Evolutionary conservation across 2,797 vertebrate genomes (phyloP), one percentile per base, ranked within the genome.

Genomic region (Galagoides demidoff): DNA sequence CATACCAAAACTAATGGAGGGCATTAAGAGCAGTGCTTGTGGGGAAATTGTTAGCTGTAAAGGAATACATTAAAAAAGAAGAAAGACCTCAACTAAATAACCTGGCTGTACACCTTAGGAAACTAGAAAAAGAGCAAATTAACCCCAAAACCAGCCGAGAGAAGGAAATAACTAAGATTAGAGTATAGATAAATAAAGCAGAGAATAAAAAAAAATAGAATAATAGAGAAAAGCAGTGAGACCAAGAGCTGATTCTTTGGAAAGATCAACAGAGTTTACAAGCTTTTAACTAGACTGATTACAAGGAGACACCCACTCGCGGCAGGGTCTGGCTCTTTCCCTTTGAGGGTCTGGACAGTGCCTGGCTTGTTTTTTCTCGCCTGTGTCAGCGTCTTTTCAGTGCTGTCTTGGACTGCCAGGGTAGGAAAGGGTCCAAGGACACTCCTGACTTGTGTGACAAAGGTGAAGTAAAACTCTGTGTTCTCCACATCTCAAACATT

Each of bases 1-100:
- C 39, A 19, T 1, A 25, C 11, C 5, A 31, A 34, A 89, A 14
- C 0, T 2, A 2, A 6, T 0, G 1, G 19, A 37, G 43, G 17
- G 43, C 11, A 27, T 22, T 19, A 23, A 34, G n/a, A 20, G 19
- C 52, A 76, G 23, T n/a, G 12, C n/a, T 64, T 39, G 19, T 10
- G 37, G 71, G n/a, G 70, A 39, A 49, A 27, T 6, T 17, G 43
- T n/a, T 0, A 11, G 12, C 29, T 78, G 4, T 29, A 49, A 43
- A 45, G 16, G 10, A 25, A 63, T 3, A 16, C 43, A 59, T 57
- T 45, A 43, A 68, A 70, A 71, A 85, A 37, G 19, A 90, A 82
- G 55, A 76, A 68, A 73, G 23, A 19, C 31, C 29, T 66, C 68
- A 61, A 34, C 10, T 31, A 70, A 57, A 29, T 89, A 81, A 78